phyloP scores from a whole-genome alignment of 2,113 vertebrate species.

The Hippocampus zosterae region DNA sequence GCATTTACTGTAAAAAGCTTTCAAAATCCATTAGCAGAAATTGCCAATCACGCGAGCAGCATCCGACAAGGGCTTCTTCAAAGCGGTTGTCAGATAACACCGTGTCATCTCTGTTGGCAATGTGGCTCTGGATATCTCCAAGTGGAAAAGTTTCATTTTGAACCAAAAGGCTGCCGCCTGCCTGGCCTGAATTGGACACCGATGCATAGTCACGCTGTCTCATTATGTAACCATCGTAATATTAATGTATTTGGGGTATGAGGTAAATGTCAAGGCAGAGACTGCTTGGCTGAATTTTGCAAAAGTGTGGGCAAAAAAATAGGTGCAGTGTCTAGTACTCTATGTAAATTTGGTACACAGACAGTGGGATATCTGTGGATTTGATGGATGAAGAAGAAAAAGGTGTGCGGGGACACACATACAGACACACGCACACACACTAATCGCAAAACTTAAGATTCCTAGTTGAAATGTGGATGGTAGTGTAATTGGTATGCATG shows the following conservation, averaged over 20 bases:
- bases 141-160: background rate
- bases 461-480: conserved; percentile 15
- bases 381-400: conserved; percentile 11
- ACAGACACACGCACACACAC: background rate
- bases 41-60: background rate
- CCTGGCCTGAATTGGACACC: background rate
- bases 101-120: conserved; percentile 2
- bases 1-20: conserved; percentile 5
- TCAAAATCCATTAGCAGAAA: conserved; percentile 26
- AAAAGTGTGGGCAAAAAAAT: background rate
- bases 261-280: conserved; percentile 15
- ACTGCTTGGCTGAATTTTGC: background rate
- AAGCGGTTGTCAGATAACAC: conserved; percentile 1
- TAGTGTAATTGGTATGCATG: conserved; percentile 33
- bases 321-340: conserved; percentile 12
- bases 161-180: background rate
- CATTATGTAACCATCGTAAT: conserved; percentile 18
- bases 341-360: conserved; percentile 1
- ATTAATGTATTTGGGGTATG: conserved; percentile 23
- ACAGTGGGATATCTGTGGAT: conserved; percentile 6
- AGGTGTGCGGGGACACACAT: background rate
- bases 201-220: conserved; percentile 5
- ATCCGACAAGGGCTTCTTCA: conserved; percentile 9
- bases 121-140: conserved; percentile 1
- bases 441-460: conserved; percentile 13